These are phyloP conservation scores for Orthonevra nobilis DNA, from an alignment of 2,888 invertebrate genomes.

Conservation along the genomic window DNA sequence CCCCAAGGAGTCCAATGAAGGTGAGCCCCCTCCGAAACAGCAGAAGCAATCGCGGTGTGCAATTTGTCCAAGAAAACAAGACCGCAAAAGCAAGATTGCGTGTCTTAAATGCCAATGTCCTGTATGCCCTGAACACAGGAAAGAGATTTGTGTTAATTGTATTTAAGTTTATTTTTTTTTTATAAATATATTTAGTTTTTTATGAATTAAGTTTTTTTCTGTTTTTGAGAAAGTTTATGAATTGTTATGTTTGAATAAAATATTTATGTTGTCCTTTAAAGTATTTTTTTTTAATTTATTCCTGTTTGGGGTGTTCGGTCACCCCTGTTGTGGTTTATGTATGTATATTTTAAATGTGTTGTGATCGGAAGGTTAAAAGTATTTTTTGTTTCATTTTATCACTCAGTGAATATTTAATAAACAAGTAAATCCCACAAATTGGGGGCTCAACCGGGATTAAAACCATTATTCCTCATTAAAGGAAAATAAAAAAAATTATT, in stretches of 20 bases:
- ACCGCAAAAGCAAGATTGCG: not conserved
- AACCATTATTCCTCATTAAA: too few relatives aligned
- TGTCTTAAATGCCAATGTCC: not conserved
- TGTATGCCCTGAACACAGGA: slow-evolving; percentile 3
- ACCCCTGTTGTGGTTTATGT: too few relatives aligned
- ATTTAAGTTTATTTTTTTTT: not conserved
- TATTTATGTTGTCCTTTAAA: too few relatives aligned
- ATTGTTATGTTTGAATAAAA: not conserved
- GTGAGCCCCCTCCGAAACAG: not conserved
- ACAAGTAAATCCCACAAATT: too few relatives aligned
- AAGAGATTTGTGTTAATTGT: slow-evolving; percentile 2
- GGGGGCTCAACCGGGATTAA: too few relatives aligned
- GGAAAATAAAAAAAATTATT: too few relatives aligned
- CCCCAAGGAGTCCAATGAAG: not conserved
- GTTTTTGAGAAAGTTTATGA: slow-evolving; percentile 1
- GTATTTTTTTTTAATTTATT: slow-evolving; percentile 4
- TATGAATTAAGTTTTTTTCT: not conserved
- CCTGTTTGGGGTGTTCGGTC: not conserved
- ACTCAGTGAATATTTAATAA: too few relatives aligned
- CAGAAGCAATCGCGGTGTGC: too few relatives aligned
- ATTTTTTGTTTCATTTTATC: too few relatives aligned
- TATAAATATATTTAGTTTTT: too few relatives aligned
- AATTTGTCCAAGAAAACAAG: not conserved
- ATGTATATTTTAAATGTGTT: too few relatives aligned
- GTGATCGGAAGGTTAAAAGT: too few relatives aligned